A percentile compares a stretch with the other conserved stretches of the same genome.
Conservation (phyloP, 2,113 vertebrate species). For the Anguilla japonica region DNA sequence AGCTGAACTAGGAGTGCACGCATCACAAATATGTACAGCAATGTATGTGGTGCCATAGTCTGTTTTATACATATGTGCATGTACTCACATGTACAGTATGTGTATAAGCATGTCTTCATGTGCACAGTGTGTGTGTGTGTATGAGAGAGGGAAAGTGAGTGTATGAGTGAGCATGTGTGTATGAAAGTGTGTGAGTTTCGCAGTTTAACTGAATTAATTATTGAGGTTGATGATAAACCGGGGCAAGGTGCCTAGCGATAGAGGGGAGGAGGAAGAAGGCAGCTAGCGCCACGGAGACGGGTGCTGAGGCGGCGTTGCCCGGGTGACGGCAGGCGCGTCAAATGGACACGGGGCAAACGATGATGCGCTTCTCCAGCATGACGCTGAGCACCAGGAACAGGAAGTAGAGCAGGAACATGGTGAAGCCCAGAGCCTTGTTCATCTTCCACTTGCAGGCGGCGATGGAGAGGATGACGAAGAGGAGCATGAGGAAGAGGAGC, state of each 20-base stretch:
- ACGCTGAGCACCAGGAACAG: conserved; percentile 91
- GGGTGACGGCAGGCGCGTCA: conserved; percentile 47
- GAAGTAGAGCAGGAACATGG: conserved; percentile 93
- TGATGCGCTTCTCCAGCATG: conserved; percentile 90
- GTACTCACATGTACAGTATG: no score
- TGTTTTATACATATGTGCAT: not conserved
- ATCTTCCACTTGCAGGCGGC: conserved; percentile 89
- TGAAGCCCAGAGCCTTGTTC: conserved; percentile 88
- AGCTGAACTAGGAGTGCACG: not conserved
- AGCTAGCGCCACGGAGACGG: not conserved
- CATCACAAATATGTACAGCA: not conserved
- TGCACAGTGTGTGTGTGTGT: no score
- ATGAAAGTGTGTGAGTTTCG: not conserved
- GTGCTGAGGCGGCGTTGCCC: not conserved
- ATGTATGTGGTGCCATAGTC: not conserved
- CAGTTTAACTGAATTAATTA: no score
- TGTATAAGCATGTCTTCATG: no score
- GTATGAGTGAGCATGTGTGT: not conserved
- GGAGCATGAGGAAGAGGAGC: conserved; percentile 94
- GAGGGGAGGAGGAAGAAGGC: not conserved
- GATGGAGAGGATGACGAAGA: conserved; percentile 92
- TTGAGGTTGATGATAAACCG: no score
- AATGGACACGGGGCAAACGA: conserved; percentile 82
- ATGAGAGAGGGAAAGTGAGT: not conserved
- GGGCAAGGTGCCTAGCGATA: no score